Evolutionary conservation across 2,888 invertebrate species (phyloP).

Genomic region (Lycia hirtaria): DNA sequence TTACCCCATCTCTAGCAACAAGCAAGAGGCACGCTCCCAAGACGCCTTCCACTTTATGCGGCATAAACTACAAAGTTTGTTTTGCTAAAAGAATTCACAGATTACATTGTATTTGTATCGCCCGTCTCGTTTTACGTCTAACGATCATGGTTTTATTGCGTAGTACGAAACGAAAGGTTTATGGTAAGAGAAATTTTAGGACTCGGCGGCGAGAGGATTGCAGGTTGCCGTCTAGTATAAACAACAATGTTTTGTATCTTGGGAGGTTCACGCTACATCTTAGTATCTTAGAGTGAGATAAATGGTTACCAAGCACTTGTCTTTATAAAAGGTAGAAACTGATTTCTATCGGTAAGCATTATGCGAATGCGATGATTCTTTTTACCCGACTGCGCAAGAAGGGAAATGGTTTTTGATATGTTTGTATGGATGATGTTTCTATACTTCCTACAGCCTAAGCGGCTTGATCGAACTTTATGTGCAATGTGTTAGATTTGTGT

Average conservation of each 20-base stretch:
- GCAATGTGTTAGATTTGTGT: too few species aligned
- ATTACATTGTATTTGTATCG: conserved; percentile 40
- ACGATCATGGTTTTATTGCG: conserved; percentile 36
- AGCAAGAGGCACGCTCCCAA: conserved; percentile 14
- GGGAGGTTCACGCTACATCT: not conserved
- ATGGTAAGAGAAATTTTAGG: conserved; percentile 25
- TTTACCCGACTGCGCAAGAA: too few species aligned
- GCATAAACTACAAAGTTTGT: conserved; percentile 38
- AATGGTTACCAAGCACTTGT: too few species aligned
- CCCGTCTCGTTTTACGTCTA: conserved; percentile 31
- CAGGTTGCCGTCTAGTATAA: not conserved
- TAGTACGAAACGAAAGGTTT: conserved; percentile 24
- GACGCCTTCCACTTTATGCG: conserved; percentile 34
- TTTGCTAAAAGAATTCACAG: conserved; percentile 40
- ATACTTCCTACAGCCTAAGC: too few species aligned
- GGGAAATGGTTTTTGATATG: too few species aligned
- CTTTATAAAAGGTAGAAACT: too few species aligned
- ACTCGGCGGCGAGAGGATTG: conserved; percentile 9
- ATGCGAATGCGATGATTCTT: too few species aligned
- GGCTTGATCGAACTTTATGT: too few species aligned
- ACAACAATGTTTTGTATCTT: conserved; percentile 11
- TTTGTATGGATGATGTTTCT: too few species aligned
- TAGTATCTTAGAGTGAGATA: too few species aligned
- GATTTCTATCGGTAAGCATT: too few species aligned
- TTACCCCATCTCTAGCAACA: conserved; percentile 13